Evolutionary conservation across 2,888 invertebrate species (phyloP).

Genomic region (Drosophila silvestris): DNA sequence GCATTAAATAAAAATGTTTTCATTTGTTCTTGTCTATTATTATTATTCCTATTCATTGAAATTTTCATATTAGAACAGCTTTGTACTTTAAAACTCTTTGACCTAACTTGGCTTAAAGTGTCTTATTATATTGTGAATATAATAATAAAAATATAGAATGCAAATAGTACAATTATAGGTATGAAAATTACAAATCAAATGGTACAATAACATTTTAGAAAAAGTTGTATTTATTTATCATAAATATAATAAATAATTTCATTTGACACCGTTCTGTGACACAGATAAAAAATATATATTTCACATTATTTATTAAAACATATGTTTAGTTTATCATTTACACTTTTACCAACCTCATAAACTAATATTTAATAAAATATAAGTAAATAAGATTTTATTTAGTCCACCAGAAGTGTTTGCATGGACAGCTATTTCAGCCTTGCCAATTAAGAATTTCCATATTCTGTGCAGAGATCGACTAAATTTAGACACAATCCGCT

Average conservation of each 20-base stretch:
- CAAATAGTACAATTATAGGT: not conserved
- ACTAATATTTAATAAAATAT: not conserved
- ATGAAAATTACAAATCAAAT: not conserved
- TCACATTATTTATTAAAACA: no score
- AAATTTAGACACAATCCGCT: not conserved
- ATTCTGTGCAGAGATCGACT: not conserved
- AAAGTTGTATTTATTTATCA: not conserved
- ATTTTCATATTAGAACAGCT: not conserved
- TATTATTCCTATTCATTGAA: no score
- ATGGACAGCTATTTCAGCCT: not conserved
- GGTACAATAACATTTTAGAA: not conserved
- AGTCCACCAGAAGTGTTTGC: not conserved
- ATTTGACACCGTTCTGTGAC: not conserved
- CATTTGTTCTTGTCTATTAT: not conserved
- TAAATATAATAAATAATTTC: not conserved
- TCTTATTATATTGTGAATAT: not conserved
- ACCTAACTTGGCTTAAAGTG: fast-evolving
- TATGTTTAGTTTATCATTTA: no score
- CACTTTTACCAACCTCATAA: not conserved
- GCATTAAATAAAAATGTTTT: not conserved
- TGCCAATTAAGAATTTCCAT: not conserved
- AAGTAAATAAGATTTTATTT: not conserved
- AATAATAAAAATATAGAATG: not conserved
- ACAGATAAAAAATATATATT: not conserved
- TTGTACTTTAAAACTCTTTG: not conserved